Base-by-base conservation (phyloP, 2,797 vertebrate species). In the Malacoctenus gilli region DNA sequence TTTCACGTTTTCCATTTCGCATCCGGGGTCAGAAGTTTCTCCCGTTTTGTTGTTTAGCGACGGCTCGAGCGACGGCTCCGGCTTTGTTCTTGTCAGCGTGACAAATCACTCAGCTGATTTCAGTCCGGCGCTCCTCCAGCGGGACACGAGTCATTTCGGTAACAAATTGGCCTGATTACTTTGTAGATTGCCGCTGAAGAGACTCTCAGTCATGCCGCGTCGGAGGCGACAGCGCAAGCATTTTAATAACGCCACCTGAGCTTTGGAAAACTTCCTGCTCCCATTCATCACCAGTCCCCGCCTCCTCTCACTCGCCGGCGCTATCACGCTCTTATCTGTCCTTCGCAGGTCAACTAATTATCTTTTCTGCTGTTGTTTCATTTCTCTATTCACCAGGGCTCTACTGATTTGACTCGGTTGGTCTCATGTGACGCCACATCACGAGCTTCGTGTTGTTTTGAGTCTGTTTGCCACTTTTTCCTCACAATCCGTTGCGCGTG, bases 161-260 rank as follows among this genome's bases (percentile, higher is more conserved):
- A 87, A 89, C 87, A 89, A 88, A 90, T 86, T 81, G 79, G 70
- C 52, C 61, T 74, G 77, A 89, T 89, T 86, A 82, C 72, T 66
- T 53, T 80, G 66, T 67, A 84, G 83, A 85, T 85, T 82, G 82
- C 77, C 38, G 71, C 72, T 75, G 75, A 89, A 84, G 80, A 68
- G 68, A 75, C 79, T 79, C 83, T 87, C 76, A 41, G 75, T 87
- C 85, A 86, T 68, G 59, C 64, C 40, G 59, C 37, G 25, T 43
- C 72, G 34, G 23, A 53, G 76, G 65, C 66, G 53, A 69, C 60
- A 20, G 52, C 1, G 52, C 15, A 44, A 72, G 77, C 68, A 54
- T 61, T 69, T 73, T 59, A 68, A 81, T 69, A 68, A 58, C 52
- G 22, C 44, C 68, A 68, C 63, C 63, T 72, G 59, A 76, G 57